A percentile compares a stretch with the other conserved stretches of the same genome.
phyloP scores from a whole-genome alignment of 2,797 vertebrate species.

The Macrochelys suwanniensis region DNA sequence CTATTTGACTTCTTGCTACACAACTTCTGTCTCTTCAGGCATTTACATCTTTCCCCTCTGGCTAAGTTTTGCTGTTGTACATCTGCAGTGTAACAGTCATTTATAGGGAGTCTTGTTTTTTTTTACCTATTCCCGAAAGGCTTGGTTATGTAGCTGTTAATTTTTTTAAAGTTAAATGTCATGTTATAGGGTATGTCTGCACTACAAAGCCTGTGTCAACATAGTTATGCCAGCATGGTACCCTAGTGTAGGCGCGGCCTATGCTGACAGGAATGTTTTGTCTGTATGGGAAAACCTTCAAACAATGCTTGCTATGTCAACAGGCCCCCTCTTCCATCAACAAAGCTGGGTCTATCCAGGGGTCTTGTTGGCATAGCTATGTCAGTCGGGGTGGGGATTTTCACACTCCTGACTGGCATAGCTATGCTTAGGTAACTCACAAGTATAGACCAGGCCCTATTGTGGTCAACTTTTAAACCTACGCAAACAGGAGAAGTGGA shows the following conservation, averaged over 20 bases:
- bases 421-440: neutral
- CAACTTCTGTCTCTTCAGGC: neutral
- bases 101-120: neutral
- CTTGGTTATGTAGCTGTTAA: neutral
- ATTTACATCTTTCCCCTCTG: slow-evolving; percentile 1
- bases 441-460: neutral
- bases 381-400: neutral
- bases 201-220: neutral
- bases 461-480: neutral
- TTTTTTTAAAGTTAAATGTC: neutral
- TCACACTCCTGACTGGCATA: neutral
- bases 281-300: neutral
- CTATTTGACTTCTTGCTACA: slow-evolving; percentile 14
- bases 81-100: slow-evolving; percentile 22
- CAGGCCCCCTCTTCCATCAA: neutral
- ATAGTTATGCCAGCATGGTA: neutral
- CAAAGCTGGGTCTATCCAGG: neutral
- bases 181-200: neutral
- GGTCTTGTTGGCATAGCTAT: neutral
- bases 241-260: neutral
- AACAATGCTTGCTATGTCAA: neutral
- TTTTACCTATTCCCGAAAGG: too few relatives aligned
- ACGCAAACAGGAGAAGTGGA: neutral
- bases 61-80: slow-evolving; percentile 9
- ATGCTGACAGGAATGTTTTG: neutral